Evolutionary conservation across 2,797 vertebrate genomes (phyloP).

Genomic region (Morelia viridis): DNA sequence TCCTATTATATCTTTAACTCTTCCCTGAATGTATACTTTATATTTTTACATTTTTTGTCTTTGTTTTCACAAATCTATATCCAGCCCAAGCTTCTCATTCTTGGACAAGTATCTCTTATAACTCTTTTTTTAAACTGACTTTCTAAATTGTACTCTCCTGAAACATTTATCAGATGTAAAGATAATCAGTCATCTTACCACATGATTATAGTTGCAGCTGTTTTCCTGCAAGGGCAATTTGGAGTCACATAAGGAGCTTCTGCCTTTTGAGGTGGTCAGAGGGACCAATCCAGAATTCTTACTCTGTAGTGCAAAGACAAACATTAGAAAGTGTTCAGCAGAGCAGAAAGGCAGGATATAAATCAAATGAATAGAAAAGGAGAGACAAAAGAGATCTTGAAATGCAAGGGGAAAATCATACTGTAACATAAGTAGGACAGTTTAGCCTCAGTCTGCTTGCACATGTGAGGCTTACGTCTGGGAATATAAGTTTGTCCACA

Average conservation of each 20-base stretch:
- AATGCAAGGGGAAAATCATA: neutral
- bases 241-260: slow-evolving; percentile 71
- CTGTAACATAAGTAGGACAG: neutral
- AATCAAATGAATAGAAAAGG: neutral
- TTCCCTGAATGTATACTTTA: too few relatives aligned
- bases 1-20: too few relatives aligned
- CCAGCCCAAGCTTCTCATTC: neutral
- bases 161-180: neutral
- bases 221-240: slow-evolving; percentile 84
- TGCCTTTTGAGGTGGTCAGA: slow-evolving; percentile 48
- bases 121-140: neutral
- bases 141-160: neutral
- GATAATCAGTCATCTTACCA: slow-evolving; percentile 75
- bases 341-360: neutral
- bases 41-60: too few relatives aligned
- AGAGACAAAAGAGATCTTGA: slow-evolving; percentile 15
- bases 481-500: neutral
- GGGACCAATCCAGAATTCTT: slow-evolving; percentile 76
- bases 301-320: slow-evolving; percentile 63
- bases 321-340: neutral
- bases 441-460: neutral
- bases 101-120: neutral
- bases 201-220: slow-evolving; percentile 67
- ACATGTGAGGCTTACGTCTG: neutral
- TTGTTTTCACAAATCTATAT: neutral